These are phyloP conservation scores for Scaptomyza pallida DNA, from an alignment of 1,140 invertebrate species.

Conservation along the genomic window DNA sequence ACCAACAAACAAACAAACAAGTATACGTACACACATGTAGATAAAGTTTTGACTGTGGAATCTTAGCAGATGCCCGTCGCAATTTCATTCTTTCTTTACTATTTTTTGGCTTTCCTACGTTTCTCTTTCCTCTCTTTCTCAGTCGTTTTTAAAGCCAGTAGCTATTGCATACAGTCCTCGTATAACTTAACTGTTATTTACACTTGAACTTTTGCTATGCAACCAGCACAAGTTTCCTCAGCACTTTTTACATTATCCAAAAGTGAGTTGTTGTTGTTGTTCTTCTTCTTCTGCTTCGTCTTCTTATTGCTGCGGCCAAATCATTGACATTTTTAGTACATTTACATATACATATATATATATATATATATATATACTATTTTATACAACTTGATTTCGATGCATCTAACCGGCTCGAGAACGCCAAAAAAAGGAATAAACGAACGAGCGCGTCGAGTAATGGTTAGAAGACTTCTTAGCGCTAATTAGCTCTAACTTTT, in stretches of 20 bases:
- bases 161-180: constrained; percentile 22
- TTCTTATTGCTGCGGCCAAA: constrained; percentile 10
- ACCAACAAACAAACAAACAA: too few relatives aligned
- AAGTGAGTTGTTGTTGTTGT: constrained; percentile 1
- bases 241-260: neutral
- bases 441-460: neutral
- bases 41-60: constrained; percentile 9
- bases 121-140: neutral
- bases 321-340: constrained; percentile 52
- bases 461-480: constrained; percentile 38
- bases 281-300: neutral
- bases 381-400: constrained; percentile 24
- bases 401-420: constrained; percentile 9
- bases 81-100: neutral
- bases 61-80: constrained; percentile 4
- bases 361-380: too few relatives aligned
- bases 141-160: constrained; percentile 24
- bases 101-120: constrained; percentile 18
- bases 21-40: neutral
- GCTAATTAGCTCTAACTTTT: constrained; percentile 72
- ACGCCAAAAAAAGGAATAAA: neutral
- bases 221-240: neutral
- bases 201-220: constrained; percentile 41
- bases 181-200: constrained; percentile 59
- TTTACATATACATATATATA: too few relatives aligned